Evolutionary conservation across 2,113 vertebrate species (phyloP).

Genomic region (Trematocara zebra): DNA sequence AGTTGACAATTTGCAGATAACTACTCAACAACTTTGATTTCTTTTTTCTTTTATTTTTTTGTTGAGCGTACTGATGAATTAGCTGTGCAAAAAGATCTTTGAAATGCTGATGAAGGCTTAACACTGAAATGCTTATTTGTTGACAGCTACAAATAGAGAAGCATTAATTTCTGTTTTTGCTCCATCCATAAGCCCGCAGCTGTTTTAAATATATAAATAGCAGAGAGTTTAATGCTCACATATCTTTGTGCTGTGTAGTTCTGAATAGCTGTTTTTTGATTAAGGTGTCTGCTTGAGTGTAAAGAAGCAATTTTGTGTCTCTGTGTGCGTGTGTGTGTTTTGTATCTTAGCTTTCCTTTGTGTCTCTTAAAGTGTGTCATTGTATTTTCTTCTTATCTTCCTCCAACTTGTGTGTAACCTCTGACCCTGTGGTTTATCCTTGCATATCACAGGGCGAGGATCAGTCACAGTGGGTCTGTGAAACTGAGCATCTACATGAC

Average conservation of each 20-base stretch:
- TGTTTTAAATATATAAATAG: neutral
- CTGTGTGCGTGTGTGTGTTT: neutral
- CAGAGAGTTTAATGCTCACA: neutral
- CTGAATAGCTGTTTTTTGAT: neutral
- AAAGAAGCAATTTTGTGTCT: neutral
- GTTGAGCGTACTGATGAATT: neutral
- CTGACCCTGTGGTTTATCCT: slow-evolving; percentile 10
- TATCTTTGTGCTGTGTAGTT: neutral
- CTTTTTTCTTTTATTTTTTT: neutral
- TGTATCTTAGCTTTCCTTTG: neutral
- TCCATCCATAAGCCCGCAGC: neutral
- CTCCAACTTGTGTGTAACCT: slow-evolving; percentile 2
- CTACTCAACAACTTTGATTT: neutral
- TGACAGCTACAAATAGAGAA: neutral
- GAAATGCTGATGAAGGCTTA: slow-evolving; percentile 8
- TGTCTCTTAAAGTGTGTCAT: neutral
- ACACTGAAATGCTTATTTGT: neutral
- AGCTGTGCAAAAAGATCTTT: neutral
- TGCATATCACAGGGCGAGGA: slow-evolving; percentile 77
- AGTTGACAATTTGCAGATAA: slow-evolving; percentile 10
- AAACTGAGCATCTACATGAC: slow-evolving; percentile 94
- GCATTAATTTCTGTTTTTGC: neutral
- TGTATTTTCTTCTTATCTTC: neutral
- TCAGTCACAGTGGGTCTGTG: slow-evolving; percentile 87
- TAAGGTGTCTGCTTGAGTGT: neutral